Conservation (phyloP, 2,113 vertebrate species). For the Myocastor coypus region DNA sequence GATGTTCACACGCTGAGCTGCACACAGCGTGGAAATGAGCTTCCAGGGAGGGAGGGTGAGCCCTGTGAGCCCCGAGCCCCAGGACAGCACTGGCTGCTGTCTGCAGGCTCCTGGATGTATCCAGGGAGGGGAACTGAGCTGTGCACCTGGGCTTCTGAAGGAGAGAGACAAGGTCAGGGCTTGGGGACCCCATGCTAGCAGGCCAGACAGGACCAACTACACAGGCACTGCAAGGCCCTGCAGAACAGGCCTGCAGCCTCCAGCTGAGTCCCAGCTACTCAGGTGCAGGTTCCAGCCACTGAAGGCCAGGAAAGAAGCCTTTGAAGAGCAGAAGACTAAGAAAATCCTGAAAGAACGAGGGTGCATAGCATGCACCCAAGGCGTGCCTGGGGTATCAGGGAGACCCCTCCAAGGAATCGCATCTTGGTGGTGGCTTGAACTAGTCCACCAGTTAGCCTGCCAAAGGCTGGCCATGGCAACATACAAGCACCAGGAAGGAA, state of each 20-base stretch:
- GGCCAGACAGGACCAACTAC: fast-evolving
- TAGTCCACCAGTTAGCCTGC: not conserved
- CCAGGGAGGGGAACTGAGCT: no score
- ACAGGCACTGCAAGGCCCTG: fast-evolving
- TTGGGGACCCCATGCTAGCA: not conserved
- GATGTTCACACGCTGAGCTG: not conserved
- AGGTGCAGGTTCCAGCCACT: fast-evolving
- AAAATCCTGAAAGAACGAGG: not conserved
- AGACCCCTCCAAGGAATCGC: no score
- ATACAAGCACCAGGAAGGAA: not conserved
- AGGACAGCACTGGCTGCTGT: not conserved
- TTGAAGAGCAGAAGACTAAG: not conserved
- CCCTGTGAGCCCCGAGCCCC: not conserved
- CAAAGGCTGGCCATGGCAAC: not conserved
- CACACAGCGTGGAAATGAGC: fast-evolving
- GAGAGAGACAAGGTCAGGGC: fast-evolving
- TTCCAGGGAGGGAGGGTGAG: fast-evolving
- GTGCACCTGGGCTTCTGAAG: not conserved
- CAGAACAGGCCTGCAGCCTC: fast-evolving
- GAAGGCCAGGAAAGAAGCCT: not conserved
- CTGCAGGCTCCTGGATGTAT: not conserved
- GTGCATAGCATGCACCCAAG: fast-evolving
- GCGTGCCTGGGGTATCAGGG: fast-evolving
- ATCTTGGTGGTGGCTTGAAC: not conserved
- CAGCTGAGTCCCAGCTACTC: no score